These are phyloP conservation scores for Achlya flavicornis DNA, from an alignment of 2,888 invertebrate genomes.

Conservation along the genomic window DNA sequence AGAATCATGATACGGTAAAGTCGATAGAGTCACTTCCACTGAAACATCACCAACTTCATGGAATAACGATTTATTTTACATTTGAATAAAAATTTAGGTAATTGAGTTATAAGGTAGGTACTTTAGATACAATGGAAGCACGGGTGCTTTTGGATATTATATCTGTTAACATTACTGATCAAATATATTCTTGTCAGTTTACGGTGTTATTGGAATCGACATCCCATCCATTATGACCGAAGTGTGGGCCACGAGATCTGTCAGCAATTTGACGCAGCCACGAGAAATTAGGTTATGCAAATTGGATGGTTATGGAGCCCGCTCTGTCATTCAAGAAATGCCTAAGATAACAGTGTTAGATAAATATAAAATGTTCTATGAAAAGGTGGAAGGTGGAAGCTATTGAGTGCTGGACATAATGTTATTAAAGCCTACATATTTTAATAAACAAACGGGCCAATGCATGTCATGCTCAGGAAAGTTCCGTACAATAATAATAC, in stretches of 20 bases:
- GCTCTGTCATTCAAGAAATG: conserved; percentile 56
- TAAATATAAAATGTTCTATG: conserved; percentile 36
- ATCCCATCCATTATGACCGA: conserved; percentile 58
- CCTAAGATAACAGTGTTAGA: conserved; percentile 52
- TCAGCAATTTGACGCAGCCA: conserved; percentile 67
- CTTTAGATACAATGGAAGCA: too few species aligned
- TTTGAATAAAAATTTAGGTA: too few species aligned
- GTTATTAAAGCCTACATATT: conserved; percentile 1
- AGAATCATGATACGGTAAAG: too few species aligned
- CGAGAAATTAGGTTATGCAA: conserved; percentile 73
- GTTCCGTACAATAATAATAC: too few species aligned
- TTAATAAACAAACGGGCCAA: not conserved
- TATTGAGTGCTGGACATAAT: conserved; percentile 16
- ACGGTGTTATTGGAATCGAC: conserved; percentile 55
- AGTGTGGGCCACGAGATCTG: conserved; percentile 55
- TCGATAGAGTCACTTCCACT: too few species aligned
- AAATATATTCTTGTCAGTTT: conserved; percentile 56
- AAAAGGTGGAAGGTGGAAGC: conserved; percentile 16
- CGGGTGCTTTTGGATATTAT: too few species aligned
- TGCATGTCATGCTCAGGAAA: too few species aligned
- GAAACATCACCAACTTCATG: too few species aligned
- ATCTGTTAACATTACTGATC: not conserved
- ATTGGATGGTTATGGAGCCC: conserved; percentile 64
- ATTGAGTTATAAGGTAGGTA: too few species aligned
- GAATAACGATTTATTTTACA: too few species aligned